Conservation (phyloP, 2,888 invertebrate genomes). For the Drosophila formosana region DNA sequence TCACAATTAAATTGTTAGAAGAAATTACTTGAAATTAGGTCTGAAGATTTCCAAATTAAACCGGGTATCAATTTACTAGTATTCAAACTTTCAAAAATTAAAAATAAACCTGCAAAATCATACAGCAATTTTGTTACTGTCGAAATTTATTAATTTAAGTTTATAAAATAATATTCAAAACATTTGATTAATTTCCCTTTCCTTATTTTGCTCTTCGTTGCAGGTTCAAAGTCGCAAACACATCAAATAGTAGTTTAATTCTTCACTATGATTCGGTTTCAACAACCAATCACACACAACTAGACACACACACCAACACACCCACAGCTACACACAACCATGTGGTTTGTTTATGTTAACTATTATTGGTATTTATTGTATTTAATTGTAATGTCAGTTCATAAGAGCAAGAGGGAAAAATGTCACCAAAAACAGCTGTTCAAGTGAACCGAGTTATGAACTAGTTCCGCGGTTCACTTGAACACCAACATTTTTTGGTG, state of each 20-base stretch:
- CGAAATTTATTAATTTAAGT: too few species aligned
- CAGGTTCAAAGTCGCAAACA: slow-evolving; percentile 79
- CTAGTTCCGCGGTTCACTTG: slow-evolving; percentile 40
- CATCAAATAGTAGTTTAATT: slow-evolving; percentile 79
- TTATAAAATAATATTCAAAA: neutral
- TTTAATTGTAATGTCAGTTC: slow-evolving; percentile 29
- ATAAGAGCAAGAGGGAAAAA: neutral
- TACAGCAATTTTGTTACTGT: too few species aligned
- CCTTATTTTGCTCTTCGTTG: slow-evolving; percentile 35
- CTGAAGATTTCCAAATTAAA: too few species aligned
- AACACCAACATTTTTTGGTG: slow-evolving; percentile 52
- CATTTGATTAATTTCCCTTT: slow-evolving; percentile 9
- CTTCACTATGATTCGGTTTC: slow-evolving; percentile 54
- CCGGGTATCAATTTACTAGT: too few species aligned
- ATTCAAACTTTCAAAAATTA: too few species aligned
- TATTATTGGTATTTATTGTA: slow-evolving; percentile 77
- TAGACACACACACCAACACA: slow-evolving; percentile 23
- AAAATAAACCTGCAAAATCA: too few species aligned
- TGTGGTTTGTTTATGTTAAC: slow-evolving; percentile 76
- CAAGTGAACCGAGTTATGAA: slow-evolving; percentile 32
- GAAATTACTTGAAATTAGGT: too few species aligned
- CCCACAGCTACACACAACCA: slow-evolving; percentile 19
- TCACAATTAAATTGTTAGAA: too few species aligned
- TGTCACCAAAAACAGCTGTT: slow-evolving; percentile 54
- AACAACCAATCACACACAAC: slow-evolving; percentile 32